Base-by-base conservation (phyloP, 2,797 vertebrate genomes). In the Sebastes minor region DNA sequence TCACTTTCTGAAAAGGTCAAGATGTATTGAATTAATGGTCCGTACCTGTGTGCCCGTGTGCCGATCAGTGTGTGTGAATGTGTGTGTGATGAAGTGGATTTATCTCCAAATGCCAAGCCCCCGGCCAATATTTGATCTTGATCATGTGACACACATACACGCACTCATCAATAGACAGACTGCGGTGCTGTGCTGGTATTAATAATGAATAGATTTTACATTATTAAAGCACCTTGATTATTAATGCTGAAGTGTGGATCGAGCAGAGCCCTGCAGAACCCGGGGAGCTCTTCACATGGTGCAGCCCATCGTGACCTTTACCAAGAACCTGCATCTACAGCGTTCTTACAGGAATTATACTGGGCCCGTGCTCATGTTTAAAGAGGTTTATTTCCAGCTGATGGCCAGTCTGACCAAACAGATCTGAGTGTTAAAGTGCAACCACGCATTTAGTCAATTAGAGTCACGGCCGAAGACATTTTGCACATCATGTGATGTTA, bases 141-240 rank as follows among this genome's bases (percentile, higher is more conserved):
- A 72, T 85, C 77, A 42, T 69, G 63, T 78, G 77, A 53, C 82
- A 69, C 68, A 32, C 33, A 76, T 76, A 72, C 74, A 70, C 42
- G 10, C 42, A 46, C 59, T 76, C 81, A 78, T 74, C 81, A 67
- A 80, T 79, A 60, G 76, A 69, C 22, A 4, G 61, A 81, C 55
- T 63, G 70, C 7, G 4, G 59, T 60, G 68, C 71, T 27, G 70
- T 53, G 72, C 83, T 61, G 67, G 38, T 80, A 72, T 92, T 81
- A 92, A 91, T 92, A 90, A 90, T 91, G 22, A 79, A 92, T 76
- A 65, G 42, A 86, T 82, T 81, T 62, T 93, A 61, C 82, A 93
- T 92, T 91, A 92, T 91, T 92, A 72, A 92, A 89, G 67, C 65
- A 70, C 23, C 62, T 80, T 63, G 83, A 84, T 91, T 89, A 90